Evolutionary conservation across 2,797 vertebrate genomes (phyloP).

Genomic region (Lepilemur septentrionalis): DNA sequence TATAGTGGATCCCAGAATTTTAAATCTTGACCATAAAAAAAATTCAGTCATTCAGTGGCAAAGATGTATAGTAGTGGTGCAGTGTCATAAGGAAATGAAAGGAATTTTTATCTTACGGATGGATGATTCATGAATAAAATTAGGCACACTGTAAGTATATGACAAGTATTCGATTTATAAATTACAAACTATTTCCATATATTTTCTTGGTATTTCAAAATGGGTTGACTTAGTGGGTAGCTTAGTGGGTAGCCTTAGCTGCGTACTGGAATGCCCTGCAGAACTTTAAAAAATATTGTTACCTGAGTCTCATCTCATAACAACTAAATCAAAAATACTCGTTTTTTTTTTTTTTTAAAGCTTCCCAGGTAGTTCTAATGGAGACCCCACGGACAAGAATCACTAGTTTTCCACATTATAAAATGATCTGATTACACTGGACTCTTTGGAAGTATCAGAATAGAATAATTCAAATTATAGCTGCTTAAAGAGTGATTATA

Average conservation of each 20-base stretch:
- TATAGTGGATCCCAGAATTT: slow-evolving; percentile 26
- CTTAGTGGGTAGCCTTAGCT: not conserved
- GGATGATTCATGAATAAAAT: slow-evolving; percentile 21
- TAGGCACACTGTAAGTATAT: not conserved
- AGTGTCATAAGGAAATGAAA: not conserved
- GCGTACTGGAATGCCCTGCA: not conserved
- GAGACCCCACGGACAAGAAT: not conserved
- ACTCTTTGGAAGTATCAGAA: not conserved
- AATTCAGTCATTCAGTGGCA: slow-evolving; percentile 7
- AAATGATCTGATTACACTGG: not conserved
- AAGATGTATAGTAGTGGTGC: not conserved
- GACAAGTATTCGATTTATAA: slow-evolving; percentile 47
- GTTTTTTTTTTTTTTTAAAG: not conserved
- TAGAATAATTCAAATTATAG: not conserved
- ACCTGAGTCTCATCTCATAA: not conserved
- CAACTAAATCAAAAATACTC: not conserved
- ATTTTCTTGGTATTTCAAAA: slow-evolving; percentile 12
- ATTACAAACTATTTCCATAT: slow-evolving; percentile 18
- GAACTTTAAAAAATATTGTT: not conserved
- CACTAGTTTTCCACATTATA: not conserved
- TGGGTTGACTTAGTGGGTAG: not conserved
- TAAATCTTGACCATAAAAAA: slow-evolving; percentile 42
- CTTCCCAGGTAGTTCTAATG: not conserved
- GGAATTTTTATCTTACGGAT: not conserved
- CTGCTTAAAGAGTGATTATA: not conserved